Base-by-base conservation (phyloP, 1,140 invertebrate genomes). In the Drosophila bifasciata region DNA sequence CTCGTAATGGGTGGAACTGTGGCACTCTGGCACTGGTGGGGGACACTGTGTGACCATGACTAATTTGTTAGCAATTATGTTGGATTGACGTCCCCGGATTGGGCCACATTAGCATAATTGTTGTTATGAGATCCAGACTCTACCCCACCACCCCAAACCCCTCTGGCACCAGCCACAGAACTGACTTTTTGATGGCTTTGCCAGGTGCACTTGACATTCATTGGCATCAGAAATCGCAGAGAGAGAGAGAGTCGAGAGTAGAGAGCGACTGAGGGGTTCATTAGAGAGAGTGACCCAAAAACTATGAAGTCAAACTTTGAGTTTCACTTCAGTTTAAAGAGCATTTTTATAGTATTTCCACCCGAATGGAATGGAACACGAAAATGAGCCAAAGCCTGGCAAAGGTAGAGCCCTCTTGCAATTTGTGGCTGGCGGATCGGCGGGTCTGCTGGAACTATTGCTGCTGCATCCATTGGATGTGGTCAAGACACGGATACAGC, bases 51-150 rank as follows among this genome's bases (percentile, higher is more conserved):
- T 64, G 79, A 84, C 75, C 79, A 84, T 84, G 79, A 84, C 79
- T 84, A 84, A 84, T 84, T 84, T 84, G 79, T 84, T 79, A 79
- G 79, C 79, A 84, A 84, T 84, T 84, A 84, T 84, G 79, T 75
- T 68, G 79, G 79, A 84, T 84, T 78, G 79, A 79, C 79, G 60
- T 78, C 63, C 11, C 53, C 75, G 75, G 75, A 79, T 68, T 79
- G 79, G 79, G 75, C 75, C 40, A 79, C 79, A 84, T 84, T 84
- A 84, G 70, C 79, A 84, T 84, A 84, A 84, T 84, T 84, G 79
- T 84, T 84, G 79, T 79, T 84, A 79, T 84, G 75, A 84, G 61
- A 64, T 49, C 66, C 32, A 9, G 28, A 32, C n/a, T n/a, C n/a
- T n/a, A n/a, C n/a, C n/a, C n/a, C n/a, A n/a, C n/a, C n/a, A n/a